Conservation (phyloP, 2,888 invertebrate species). For the Leptinotarsa rubiginosa region DNA sequence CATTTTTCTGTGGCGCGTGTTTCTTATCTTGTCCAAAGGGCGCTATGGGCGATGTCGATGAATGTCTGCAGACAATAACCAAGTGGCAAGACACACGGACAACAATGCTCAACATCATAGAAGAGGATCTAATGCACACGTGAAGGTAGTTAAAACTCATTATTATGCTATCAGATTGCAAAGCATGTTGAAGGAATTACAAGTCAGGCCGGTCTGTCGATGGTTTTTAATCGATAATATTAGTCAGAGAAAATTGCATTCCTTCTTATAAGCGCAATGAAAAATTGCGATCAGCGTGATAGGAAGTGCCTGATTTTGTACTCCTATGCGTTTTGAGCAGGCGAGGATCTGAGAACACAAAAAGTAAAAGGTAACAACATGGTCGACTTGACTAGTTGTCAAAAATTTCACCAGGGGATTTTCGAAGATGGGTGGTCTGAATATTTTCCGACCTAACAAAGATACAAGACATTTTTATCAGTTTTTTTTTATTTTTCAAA, state of each 20-base stretch:
- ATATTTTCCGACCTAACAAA: too few species aligned
- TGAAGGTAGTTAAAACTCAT: constrained; percentile 9
- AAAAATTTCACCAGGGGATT: too few species aligned
- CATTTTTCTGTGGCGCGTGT: background rate
- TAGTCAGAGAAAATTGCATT: background rate
- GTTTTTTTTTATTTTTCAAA: too few species aligned
- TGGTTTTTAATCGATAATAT: background rate
- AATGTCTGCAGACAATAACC: constrained; percentile 13
- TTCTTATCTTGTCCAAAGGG: constrained; percentile 13
- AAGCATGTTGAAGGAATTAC: background rate
- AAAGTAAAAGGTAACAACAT: too few species aligned
- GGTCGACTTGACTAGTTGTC: too few species aligned
- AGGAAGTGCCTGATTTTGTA: background rate
- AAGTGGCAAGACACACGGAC: constrained; percentile 12
- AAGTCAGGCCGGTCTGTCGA: constrained; percentile 1
- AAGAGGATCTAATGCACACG: constrained; percentile 3
- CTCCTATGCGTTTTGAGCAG: background rate
- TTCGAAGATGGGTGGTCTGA: too few species aligned
- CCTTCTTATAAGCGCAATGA: background rate
- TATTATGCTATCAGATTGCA: constrained; percentile 13
- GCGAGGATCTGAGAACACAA: too few species aligned
- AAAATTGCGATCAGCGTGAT: background rate
- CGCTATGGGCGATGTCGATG: constrained; percentile 1
- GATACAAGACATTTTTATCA: too few species aligned
- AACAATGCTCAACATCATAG: constrained; percentile 13